Base-by-base conservation (phyloP, 2,888 invertebrate genomes). In the Lepas anatifera region DNA sequence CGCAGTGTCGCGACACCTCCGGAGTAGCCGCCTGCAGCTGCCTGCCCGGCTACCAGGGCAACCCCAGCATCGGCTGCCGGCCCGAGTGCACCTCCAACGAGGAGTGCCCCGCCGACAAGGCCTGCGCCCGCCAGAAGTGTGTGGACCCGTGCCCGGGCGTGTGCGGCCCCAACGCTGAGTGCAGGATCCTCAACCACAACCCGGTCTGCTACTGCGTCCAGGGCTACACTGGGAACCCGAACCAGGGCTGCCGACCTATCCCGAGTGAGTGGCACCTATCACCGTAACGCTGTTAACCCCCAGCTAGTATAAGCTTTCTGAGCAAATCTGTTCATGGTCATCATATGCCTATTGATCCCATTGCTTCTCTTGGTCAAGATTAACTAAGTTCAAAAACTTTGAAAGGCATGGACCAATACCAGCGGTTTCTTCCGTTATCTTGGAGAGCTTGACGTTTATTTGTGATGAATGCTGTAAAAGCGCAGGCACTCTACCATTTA, bases 151-250 rank as follows among this genome's bases (percentile, higher is more conserved):
- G 27, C 35, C 71, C 70, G 16, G 72, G 72, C 8, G 58, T 89
- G 18, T 76, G 77, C 68, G 76, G 75, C 16, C 67, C 75, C 43
- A 72, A 75, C 84, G 89, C 77, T 83, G 83, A 75, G 11, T 76
- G 76, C 71, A 72, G 73, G 63, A 74, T 75, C 35, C 27, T 70
- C 41, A 72, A 74, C 63, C 76, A 76, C 66, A 71, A 72, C 25
- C 88, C 90, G 63, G 85, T 94, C 4, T 95, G 95, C 78, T 85
- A 89, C 71, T 95, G 95, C 77, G 91, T 92, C 0, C 90, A 90
- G 76, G 88, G 88, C 66, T 88, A 86, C 77, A 84, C 86, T 73
- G 89, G 89, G 71, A 89, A 89, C 78, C 87, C 89, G 37, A 90
- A 90, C 80, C 83, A 84, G 70, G 90, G 89, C 69, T 94, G 94